These are phyloP conservation scores for Limulus polyphemus DNA, from an alignment of 2,888 invertebrate species.

Conservation along the genomic window DNA sequence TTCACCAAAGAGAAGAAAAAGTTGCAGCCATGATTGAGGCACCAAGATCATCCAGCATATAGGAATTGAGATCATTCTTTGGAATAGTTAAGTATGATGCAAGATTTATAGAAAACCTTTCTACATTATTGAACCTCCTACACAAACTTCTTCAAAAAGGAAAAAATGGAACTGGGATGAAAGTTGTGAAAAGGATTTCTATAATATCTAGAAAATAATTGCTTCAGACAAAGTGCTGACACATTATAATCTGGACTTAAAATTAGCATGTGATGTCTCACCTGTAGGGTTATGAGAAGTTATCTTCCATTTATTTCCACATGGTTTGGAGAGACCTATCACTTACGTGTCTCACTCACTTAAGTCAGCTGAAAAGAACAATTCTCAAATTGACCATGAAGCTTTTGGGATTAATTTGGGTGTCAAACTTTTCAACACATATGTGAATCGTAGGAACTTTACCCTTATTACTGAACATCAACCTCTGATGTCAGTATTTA, in stretches of 20 bases:
- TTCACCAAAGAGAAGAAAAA: too few species aligned
- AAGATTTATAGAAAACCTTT: constrained; percentile 28
- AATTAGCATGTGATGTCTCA: constrained; percentile 36
- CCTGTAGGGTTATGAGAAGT: constrained; percentile 28
- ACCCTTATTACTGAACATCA: constrained; percentile 36
- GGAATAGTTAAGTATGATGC: constrained; percentile 30
- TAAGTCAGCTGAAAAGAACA: constrained; percentile 23
- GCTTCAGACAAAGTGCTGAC: constrained; percentile 27
- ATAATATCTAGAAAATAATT: constrained; percentile 12
- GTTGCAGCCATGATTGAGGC: constrained; percentile 28
- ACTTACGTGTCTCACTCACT: constrained; percentile 26
- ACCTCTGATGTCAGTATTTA: constrained; percentile 32
- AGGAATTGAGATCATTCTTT: constrained; percentile 28
- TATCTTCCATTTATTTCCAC: constrained; percentile 30
- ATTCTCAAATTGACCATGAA: too few species aligned
- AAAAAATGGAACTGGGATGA: constrained; percentile 22
- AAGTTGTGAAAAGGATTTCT: constrained; percentile 23
- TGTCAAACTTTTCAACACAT: too few species aligned
- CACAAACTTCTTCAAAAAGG: constrained; percentile 23
- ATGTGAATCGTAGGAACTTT: constrained; percentile 36
- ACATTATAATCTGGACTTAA: constrained; percentile 30
- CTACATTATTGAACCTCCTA: constrained; percentile 26
- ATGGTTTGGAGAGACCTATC: constrained; percentile 34
- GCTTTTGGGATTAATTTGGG: too few species aligned
- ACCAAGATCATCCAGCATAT: constrained; percentile 27